Percentiles rank a stretch among this genome's conserved stretches.
These are phyloP conservation scores for Myathropa florea DNA, from an alignment of 2,888 invertebrate species.

Conservation along the genomic window DNA sequence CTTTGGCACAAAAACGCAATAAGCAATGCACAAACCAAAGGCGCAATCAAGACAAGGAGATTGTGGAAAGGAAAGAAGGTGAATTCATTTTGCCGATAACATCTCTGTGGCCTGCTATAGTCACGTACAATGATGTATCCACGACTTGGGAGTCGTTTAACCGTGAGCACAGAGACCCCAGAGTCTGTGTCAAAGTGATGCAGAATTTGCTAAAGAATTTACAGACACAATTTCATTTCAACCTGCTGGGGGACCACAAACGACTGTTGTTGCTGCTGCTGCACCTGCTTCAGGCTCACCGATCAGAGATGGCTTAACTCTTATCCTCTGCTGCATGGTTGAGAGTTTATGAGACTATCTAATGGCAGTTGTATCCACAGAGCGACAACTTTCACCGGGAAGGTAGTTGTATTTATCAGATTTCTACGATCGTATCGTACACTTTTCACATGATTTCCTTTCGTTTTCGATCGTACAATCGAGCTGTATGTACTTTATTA, in stretches of 20 bases:
- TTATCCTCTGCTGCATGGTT: background rate
- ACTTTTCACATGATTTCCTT: background rate
- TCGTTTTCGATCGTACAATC: background rate
- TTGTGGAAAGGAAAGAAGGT: slow-evolving; percentile 10
- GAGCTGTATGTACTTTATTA: background rate
- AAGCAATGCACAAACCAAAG: slow-evolving; percentile 10
- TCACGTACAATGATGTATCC: slow-evolving; percentile 37
- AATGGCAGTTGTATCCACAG: too few relatives aligned
- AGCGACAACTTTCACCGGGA: slow-evolving; percentile 57
- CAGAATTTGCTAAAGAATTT: slow-evolving; percentile 20
- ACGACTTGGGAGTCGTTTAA: slow-evolving; percentile 46
- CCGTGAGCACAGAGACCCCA: slow-evolving; percentile 15
- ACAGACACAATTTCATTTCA: slow-evolving; percentile 57
- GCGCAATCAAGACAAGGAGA: background rate
- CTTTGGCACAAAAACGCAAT: slow-evolving; percentile 59
- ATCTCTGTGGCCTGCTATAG: slow-evolving; percentile 51
- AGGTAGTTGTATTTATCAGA: background rate
- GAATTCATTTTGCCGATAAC: slow-evolving; percentile 63
- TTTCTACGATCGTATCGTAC: slow-evolving; percentile 5
- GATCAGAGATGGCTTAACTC: background rate
- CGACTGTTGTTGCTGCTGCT: background rate
- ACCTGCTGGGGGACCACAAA: slow-evolving; percentile 33
- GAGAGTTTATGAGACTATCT: too few relatives aligned
- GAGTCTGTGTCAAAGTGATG: slow-evolving; percentile 16
- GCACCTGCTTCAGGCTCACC: background rate